Percentiles rank a stretch among this genome's conserved stretches.
Evolutionary conservation across 1,140 invertebrate species (phyloP).

Genomic region (Alviniconcha marisindica): DNA sequence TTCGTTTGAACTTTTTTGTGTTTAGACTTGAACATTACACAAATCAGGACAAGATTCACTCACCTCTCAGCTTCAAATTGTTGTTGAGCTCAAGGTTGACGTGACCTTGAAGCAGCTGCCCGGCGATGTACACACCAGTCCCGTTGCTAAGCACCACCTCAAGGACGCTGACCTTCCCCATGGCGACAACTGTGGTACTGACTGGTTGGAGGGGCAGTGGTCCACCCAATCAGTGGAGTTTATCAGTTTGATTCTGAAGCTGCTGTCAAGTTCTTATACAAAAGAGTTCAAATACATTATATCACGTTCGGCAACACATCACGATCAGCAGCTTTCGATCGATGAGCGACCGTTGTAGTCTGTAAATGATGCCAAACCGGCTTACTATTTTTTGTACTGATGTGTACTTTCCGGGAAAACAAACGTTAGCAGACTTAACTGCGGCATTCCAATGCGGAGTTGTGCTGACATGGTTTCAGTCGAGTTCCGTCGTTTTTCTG

Average conservation of each 20-base stretch:
- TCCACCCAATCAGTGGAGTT: neutral
- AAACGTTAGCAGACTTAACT: too few species aligned
- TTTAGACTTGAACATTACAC: neutral
- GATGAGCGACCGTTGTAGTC: too few species aligned
- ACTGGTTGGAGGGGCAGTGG: neutral
- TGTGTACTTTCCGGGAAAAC: too few species aligned
- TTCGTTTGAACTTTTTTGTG: too few species aligned
- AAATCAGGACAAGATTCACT: neutral
- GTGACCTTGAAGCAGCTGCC: constrained; percentile 57
- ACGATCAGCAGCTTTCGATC: neutral
- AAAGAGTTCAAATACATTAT: neutral
- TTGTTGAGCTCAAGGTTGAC: constrained; percentile 62
- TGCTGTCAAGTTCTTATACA: neutral
- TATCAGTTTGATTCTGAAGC: neutral
- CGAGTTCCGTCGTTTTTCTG: too few species aligned
- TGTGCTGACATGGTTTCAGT: too few species aligned
- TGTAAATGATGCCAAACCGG: too few species aligned
- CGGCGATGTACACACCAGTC: constrained; percentile 55
- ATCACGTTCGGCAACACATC: neutral
- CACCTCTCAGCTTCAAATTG: constrained; percentile 61
- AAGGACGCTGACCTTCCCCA: constrained; percentile 59
- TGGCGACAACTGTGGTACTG: neutral
- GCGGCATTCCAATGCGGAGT: too few species aligned
- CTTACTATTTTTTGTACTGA: too few species aligned
- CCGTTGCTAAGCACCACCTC: constrained; percentile 52